Evolutionary conservation across 2,113 vertebrate species (phyloP).

Genomic region (Nasalis larvatus): DNA sequence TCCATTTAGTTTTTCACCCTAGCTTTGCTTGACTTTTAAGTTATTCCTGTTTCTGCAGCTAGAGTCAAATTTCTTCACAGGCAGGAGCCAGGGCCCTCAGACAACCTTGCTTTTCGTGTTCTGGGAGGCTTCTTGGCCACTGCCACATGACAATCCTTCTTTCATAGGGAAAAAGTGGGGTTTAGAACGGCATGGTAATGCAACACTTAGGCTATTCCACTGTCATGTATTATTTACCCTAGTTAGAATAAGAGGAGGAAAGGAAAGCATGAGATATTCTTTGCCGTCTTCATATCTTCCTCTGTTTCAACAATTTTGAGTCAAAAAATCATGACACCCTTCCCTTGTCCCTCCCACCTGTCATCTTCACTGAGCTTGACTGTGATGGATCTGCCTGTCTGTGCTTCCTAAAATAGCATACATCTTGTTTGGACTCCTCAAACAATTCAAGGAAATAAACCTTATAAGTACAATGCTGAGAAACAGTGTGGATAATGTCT

Average conservation of each 20-base stretch:
- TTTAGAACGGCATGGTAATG: neutral
- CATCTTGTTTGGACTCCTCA: neutral
- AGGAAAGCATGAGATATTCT: neutral
- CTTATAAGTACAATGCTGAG: neutral
- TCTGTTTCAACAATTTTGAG: neutral
- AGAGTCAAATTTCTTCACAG: neutral
- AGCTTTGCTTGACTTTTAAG: neutral
- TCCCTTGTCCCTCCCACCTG: neutral
- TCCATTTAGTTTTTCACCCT: neutral
- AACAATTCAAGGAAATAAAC: neutral
- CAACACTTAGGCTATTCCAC: neutral
- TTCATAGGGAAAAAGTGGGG: neutral
- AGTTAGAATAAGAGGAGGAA: neutral
- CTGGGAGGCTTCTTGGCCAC: neutral
- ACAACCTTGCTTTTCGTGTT: neutral
- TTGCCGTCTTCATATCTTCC: neutral
- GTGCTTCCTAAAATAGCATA: neutral
- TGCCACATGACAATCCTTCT: neutral
- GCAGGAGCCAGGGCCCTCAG: neutral
- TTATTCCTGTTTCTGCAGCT: constrained; percentile 35
- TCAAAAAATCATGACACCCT: neutral
- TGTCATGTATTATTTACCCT: neutral
- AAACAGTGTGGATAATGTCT: neutral
- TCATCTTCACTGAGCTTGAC: neutral
- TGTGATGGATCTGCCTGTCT: neutral